Base-by-base conservation (phyloP, 2,113 vertebrate species). In the Ictalurus furcatus region DNA sequence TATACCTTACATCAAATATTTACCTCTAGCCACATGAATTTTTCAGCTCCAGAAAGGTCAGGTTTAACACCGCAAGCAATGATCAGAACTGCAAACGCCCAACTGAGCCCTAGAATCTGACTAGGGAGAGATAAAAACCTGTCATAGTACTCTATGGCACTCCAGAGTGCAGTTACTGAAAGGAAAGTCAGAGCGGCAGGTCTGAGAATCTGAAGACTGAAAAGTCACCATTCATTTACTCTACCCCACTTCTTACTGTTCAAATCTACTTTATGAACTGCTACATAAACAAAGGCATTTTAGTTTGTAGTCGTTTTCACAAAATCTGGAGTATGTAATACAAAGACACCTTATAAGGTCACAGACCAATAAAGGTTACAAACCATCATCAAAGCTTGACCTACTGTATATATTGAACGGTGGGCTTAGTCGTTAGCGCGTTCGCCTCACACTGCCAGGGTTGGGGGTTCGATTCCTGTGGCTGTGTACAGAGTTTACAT, bases 1-100 rank as follows among this genome's bases (percentile, higher is more conserved):
- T 71, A 71, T 5, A 61, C 58, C 74, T 89, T 11, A 90, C 58
- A 93, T 94, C 54, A 94, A 94, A 94, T 94, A 94, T 94, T 93
- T 30, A 89, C 93, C 54, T 58, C 48, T 6, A 37, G 52, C 37
- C 34, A 91, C 92, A 92, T 93, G 40, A 16, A 92, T 93, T 71
- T 93, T 94, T 93, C 25, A 94, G 37, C 8, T 67, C 28, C 58
- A 91, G 85, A 78, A 37, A 7, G 84, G 56, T 63, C 56, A 21
- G 34, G 56, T 61, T 83, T 74, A 52, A 90, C 34, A 71, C 28
- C n/a, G 44, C 16, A 69, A n/a, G 25, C 48, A 80, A 30, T 56
- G 28, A n/a, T 17, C 48, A 19, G n/a, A 56, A 17, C n/a, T 59
- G 12, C n/a, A 61, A 25, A 83, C 11, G 0, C 17, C 7, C 9